These are phyloP conservation scores for Tromatobia lineatoria DNA, from an alignment of 2,888 invertebrate genomes.

Conservation along the genomic window DNA sequence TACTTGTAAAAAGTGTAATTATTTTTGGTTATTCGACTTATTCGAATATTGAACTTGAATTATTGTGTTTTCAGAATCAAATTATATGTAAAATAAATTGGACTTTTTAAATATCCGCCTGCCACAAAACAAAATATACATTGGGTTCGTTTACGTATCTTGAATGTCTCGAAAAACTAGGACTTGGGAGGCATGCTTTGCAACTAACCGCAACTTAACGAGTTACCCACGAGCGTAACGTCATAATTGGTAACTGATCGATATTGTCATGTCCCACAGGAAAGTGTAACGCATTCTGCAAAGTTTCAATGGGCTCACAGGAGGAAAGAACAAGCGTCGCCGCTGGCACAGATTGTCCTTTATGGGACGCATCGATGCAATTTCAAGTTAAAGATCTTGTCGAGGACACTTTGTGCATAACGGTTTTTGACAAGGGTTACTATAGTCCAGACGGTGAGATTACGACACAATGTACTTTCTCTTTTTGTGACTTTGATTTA, in stretches of 20 bases:
- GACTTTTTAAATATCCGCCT: background rate
- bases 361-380: conserved; percentile 93
- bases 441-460: conserved; percentile 90
- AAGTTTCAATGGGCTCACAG: conserved; percentile 91
- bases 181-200: conserved; percentile 58
- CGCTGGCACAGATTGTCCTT: conserved; percentile 87
- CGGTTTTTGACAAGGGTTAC: conserved; percentile 90
- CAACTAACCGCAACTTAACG: conserved; percentile 55
- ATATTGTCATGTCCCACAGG: conserved; percentile 83
- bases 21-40: too few species aligned
- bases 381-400: conserved; percentile 90
- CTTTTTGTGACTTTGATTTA: background rate
- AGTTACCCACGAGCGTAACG: background rate
- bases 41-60: too few species aligned
- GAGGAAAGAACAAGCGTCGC: conserved; percentile 89
- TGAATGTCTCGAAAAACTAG: conserved; percentile 12
- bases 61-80: too few species aligned
- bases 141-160: conserved; percentile 8
- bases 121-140: background rate
- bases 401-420: conserved; percentile 90
- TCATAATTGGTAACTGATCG: background rate
- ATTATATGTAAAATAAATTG: too few species aligned
- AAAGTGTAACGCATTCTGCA: conserved; percentile 91
- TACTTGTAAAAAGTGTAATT: too few species aligned
- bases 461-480: background rate